Evolutionary conservation across 2,888 invertebrate genomes (phyloP).

Genomic region (Nasonia oneida): DNA sequence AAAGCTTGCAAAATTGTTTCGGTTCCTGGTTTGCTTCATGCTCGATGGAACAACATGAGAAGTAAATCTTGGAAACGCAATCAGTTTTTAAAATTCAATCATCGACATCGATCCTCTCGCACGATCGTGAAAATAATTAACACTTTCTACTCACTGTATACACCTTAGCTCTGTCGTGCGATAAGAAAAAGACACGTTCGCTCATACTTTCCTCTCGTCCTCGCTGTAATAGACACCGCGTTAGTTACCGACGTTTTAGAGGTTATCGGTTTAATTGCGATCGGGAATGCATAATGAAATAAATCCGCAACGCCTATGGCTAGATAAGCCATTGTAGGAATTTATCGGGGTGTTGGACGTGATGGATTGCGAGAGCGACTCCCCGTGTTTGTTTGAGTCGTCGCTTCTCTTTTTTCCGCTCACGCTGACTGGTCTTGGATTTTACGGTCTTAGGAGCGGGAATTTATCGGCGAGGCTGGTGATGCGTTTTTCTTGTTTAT

Average conservation of each 20-base stretch:
- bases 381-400: conserved; percentile 21
- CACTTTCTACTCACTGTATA: conserved; percentile 20
- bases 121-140: conserved; percentile 51
- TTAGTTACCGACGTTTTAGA: conserved; percentile 26
- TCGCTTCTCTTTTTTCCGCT: conserved; percentile 6
- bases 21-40: no score
- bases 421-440: background rate
- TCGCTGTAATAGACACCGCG: background rate
- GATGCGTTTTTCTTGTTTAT: conserved; percentile 48
- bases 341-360: conserved; percentile 48
- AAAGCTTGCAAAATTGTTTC: no score
- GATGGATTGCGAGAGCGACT: conserved; percentile 48
- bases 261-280: conserved; percentile 58
- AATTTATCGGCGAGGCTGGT: conserved; percentile 48
- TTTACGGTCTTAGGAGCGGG: conserved; percentile 35
- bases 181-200: background rate
- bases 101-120: background rate
- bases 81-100: background rate
- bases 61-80: background rate
- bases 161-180: background rate
- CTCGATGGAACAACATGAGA: background rate
- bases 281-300: conserved; percentile 53
- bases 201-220: background rate
- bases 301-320: conserved; percentile 40
- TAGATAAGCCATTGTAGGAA: conserved; percentile 13